Percentiles rank a stretch among this genome's conserved stretches.
Conservation (phyloP, 2,797 vertebrate genomes). For the Thamnophis elegans region DNA sequence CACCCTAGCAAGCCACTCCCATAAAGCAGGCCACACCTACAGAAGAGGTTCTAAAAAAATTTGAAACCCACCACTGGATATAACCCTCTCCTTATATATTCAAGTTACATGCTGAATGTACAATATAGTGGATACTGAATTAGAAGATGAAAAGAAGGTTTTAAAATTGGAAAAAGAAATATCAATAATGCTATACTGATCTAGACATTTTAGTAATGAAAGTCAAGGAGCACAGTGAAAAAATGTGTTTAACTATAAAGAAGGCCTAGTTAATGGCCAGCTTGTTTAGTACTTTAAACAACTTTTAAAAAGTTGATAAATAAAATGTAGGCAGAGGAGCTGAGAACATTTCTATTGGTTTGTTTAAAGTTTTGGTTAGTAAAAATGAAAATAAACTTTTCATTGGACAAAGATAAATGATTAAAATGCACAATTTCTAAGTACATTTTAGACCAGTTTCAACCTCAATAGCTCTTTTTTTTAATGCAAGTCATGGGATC, state of each 20-base stretch:
- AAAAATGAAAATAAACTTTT: background rate
- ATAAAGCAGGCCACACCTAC: too few relatives aligned
- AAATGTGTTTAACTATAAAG: background rate
- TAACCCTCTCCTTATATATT: background rate
- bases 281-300: background rate
- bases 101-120: background rate
- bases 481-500: background rate
- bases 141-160: background rate
- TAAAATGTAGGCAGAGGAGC: background rate
- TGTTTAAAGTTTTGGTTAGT: background rate
- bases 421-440: background rate
- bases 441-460: constrained; percentile 14
- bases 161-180: background rate
- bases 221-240: background rate
- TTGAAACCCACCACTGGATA: too few relatives aligned
- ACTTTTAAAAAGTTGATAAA: background rate
- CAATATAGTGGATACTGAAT: background rate
- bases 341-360: background rate
- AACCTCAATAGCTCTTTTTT: background rate
- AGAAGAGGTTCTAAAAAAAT: too few relatives aligned
- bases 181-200: background rate
- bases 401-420: background rate
- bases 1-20: too few relatives aligned
- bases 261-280: background rate
- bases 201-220: background rate